Evolutionary conservation across 1,140 invertebrate species (phyloP), one percentile per base, ranked within the genome.

Genomic region (Brachionus koreanus): DNA sequence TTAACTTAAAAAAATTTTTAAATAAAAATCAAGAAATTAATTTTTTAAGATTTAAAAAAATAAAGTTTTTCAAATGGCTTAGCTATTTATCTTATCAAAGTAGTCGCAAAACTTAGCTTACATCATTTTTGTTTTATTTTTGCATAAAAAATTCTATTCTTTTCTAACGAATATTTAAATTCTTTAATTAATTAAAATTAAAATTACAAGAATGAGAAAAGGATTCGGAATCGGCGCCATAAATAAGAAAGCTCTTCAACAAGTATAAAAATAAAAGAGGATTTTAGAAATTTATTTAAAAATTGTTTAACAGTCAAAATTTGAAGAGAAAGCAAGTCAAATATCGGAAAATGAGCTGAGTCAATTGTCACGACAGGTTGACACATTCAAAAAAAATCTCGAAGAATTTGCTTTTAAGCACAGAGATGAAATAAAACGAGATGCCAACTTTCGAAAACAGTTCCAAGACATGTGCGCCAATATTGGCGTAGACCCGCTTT

Each of bases 391-490:
- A 83, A 91, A 91, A 10, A 96, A 98, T 87, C 88, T 99, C 16
- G 96, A 99, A 88, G 94, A 98, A 85, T 99, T 99, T 89, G 96
- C 98, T 0, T 89, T 92, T 3, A 98, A 98, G 85, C 96, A 99
- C 86, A 87, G 88, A 42, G 86, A 86, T 25, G 87, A 88, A 67
- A 98, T 98, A 39, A 93, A 92, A 83, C 97, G 96, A 87, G 95
- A 98, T 88, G 91, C 96, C 0, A 92, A 95, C 84, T 99, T 99
- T 87, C 91, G 97, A 65, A 90, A 93, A 67, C 95, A 98, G 86
- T 99, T 99, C 87, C 97, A 98, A 77, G 95, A 98, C 88, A 99
- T 99, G 97, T 99, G 98, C 90, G 94, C 97, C 0, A 94, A 94
- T 0, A 98, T 99, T 83, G 98, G 98, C 0, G 98, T 99, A 0